Percentiles rank a stretch among this genome's conserved stretches.
Evolutionary conservation across 37 sponge, comb jelly and placozoan species (phyloP).

Genomic region (Cliona cf. orientalis): DNA sequence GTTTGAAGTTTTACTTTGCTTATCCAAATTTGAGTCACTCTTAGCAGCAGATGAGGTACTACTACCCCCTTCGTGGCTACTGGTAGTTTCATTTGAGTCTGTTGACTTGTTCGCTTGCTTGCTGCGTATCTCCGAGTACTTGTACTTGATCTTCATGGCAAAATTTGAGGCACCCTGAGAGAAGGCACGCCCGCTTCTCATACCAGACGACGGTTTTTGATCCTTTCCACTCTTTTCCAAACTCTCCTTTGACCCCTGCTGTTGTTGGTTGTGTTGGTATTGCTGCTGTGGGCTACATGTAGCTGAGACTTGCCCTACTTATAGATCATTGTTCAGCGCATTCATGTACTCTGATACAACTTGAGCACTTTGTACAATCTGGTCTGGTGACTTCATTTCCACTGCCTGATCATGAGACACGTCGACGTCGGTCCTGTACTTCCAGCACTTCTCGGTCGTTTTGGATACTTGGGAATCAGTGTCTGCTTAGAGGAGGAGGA

Average conservation of each 20-base stretch:
- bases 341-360: slow-evolving; percentile 4
- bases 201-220: background rate
- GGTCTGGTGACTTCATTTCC: background rate
- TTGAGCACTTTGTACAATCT: slow-evolving; percentile 8
- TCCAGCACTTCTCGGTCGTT: slow-evolving; percentile 42
- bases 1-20: no score
- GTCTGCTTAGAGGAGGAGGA: background rate
- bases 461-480: background rate
- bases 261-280: background rate
- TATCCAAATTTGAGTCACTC: no score
- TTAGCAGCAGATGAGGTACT: no score
- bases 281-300: no score
- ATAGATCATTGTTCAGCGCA: background rate
- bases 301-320: background rate
- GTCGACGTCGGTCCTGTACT: slow-evolving; percentile 26
- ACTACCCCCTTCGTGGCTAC: slow-evolving; percentile 34
- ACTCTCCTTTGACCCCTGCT: background rate
- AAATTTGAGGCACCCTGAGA: background rate
- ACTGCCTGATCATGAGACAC: no score
- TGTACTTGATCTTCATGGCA: background rate
- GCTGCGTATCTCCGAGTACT: slow-evolving; percentile 13
- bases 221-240: background rate
- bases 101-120: slow-evolving; percentile 28
- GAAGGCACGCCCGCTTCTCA: background rate
- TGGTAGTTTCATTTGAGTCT: slow-evolving; percentile 41